A percentile compares a stretch with the other conserved stretches of the same genome.
Evolutionary conservation across 1,140 invertebrate species (phyloP).

Genomic region (Mactra quadrangularis): DNA sequence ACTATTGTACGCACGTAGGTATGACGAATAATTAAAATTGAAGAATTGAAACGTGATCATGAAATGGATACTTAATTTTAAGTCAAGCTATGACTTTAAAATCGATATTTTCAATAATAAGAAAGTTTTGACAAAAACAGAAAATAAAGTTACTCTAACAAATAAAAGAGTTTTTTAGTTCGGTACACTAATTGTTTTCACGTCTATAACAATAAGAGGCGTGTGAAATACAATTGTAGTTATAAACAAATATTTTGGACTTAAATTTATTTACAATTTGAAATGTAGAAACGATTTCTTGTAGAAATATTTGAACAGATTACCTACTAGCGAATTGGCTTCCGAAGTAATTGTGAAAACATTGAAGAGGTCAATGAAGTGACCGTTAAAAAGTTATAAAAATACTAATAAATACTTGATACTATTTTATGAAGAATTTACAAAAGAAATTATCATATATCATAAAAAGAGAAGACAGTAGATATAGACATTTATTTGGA

Average conservation of each 20-base stretch:
- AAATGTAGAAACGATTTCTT: neutral
- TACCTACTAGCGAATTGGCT: neutral
- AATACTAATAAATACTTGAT: conserved; percentile 15
- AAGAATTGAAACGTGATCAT: no score
- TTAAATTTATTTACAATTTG: neutral
- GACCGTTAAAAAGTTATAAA: neutral
- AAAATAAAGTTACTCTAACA: neutral
- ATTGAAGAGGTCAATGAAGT: conserved; percentile 17
- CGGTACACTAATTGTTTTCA: conserved; percentile 25
- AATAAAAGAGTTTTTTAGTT: no score
- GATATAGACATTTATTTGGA: no score
- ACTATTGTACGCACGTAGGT: no score
- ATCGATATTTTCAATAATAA: no score
- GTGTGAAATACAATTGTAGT: neutral
- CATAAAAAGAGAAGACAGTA: no score
- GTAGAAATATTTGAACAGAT: conserved; percentile 13
- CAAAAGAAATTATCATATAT: no score
- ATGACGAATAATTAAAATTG: no score
- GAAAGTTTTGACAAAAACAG: neutral
- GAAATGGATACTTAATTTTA: no score
- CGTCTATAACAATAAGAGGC: neutral
- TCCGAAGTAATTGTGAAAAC: neutral
- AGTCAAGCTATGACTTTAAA: no score
- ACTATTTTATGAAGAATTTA: neutral
- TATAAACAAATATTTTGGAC: conserved; percentile 20